Evolutionary conservation across 2,888 invertebrate species (phyloP).

Genomic region (Dione vanillae): DNA sequence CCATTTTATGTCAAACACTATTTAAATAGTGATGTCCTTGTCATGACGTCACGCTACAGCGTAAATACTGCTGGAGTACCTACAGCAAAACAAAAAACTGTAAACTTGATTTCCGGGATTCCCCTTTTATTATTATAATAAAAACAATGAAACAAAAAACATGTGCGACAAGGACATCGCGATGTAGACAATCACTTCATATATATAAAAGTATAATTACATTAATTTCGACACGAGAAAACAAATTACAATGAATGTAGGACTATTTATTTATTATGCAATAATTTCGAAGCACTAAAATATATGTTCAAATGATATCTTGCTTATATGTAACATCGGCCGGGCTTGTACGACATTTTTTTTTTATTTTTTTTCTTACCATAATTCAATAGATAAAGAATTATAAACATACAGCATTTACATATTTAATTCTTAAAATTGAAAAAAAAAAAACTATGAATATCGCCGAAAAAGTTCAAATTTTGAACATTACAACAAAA

Average conservation of each 20-base stretch:
- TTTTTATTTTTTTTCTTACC: not conserved
- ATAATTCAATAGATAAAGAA: not conserved
- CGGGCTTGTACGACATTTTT: conserved; percentile 45
- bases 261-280: conserved; percentile 62
- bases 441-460: not conserved
- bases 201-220: conserved; percentile 44
- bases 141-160: not conserved
- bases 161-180: conserved; percentile 42
- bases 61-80: not conserved
- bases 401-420: not conserved
- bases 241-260: conserved; percentile 55
- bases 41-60: conserved; percentile 47
- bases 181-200: conserved; percentile 47
- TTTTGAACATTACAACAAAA: not conserved
- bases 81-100: not conserved
- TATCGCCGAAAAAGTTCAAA: conserved; percentile 3
- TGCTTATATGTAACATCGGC: conserved; percentile 60
- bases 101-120: not conserved
- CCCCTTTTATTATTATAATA: not conserved
- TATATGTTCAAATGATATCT: conserved; percentile 63
- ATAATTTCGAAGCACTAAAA: conserved; percentile 66
- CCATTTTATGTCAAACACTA: conserved; percentile 57
- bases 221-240: conserved; percentile 54
- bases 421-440: not conserved
- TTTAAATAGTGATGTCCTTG: conserved; percentile 55